Conservation (phyloP, 2,113 vertebrate species). For the Alligator sinensis region DNA sequence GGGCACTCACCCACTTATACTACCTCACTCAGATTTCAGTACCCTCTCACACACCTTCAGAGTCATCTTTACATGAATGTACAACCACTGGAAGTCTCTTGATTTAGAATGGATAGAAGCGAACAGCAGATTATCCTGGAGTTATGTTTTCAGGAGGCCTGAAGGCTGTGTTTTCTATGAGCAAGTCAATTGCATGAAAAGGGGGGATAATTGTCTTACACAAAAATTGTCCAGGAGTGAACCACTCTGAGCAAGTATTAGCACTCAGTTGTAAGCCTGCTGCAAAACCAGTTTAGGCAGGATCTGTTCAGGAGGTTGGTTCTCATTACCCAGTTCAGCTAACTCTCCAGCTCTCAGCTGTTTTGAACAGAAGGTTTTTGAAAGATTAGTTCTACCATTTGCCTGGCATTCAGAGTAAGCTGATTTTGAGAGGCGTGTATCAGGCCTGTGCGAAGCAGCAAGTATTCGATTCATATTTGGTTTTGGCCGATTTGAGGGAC, state of each 20-base stretch:
- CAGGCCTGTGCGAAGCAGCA: no score
- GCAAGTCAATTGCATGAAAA: neutral
- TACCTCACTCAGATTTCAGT: no score
- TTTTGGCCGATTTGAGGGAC: no score
- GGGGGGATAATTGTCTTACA: neutral
- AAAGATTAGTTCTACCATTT: constrained; percentile 30
- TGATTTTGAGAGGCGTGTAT: neutral
- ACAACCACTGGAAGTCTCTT: no score
- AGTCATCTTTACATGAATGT: no score
- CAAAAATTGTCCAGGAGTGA: neutral
- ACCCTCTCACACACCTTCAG: no score
- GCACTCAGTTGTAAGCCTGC: neutral
- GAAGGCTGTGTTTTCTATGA: neutral
- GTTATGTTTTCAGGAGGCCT: neutral
- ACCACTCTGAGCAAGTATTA: neutral
- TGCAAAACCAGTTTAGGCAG: neutral
- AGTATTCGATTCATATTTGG: no score
- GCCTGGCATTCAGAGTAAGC: neutral
- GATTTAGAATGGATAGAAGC: neutral
- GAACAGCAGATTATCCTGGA: neutral
- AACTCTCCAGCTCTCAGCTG: neutral
- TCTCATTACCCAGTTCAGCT: neutral
- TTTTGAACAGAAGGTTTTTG: neutral
- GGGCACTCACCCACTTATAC: no score
- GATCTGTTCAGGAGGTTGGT: neutral